Evolutionary conservation across 2,113 vertebrate genomes (phyloP).

Genomic region (Xiphophorus maculatus): DNA sequence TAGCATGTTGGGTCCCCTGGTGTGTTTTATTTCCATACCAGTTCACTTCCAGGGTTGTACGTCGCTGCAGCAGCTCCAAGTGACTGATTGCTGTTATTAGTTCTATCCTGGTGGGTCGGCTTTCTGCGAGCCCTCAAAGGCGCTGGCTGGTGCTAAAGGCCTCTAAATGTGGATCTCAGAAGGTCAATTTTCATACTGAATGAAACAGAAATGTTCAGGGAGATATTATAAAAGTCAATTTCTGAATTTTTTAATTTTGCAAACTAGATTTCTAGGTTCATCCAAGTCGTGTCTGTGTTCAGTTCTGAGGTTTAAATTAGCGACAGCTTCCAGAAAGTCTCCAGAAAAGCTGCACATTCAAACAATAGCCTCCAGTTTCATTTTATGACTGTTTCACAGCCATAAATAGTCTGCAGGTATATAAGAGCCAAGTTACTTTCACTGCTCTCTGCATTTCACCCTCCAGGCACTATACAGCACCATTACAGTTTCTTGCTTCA

Average conservation of each 20-base stretch:
- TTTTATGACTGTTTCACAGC: constrained; percentile 43
- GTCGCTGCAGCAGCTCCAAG: constrained; percentile 2
- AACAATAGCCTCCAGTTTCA: constrained; percentile 44
- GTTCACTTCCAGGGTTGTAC: neutral
- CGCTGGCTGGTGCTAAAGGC: constrained; percentile 1
- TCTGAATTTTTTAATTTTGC: neutral
- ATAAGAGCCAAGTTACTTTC: constrained; percentile 42
- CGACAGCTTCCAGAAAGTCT: constrained; percentile 2
- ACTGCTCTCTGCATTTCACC: constrained; percentile 40
- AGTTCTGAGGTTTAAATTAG: neutral
- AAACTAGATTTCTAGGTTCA: neutral
- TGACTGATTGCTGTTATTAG: constrained; percentile 18
- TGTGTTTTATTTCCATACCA: neutral
- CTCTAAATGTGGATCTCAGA: neutral
- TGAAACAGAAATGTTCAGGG: neutral
- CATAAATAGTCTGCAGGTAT: constrained; percentile 68
- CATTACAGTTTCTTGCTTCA: constrained; percentile 22
- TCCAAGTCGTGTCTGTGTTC: neutral
- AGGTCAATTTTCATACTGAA: constrained; percentile 1
- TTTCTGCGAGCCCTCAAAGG: neutral
- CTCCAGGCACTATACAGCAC: constrained; percentile 39
- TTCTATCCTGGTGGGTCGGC: constrained; percentile 10
- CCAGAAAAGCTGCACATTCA: neutral
- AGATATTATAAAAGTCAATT: neutral
- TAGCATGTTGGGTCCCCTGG: neutral